Conservation (phyloP, 1,140 invertebrate genomes). For the Carcinoscorpius rotundicauda region DNA sequence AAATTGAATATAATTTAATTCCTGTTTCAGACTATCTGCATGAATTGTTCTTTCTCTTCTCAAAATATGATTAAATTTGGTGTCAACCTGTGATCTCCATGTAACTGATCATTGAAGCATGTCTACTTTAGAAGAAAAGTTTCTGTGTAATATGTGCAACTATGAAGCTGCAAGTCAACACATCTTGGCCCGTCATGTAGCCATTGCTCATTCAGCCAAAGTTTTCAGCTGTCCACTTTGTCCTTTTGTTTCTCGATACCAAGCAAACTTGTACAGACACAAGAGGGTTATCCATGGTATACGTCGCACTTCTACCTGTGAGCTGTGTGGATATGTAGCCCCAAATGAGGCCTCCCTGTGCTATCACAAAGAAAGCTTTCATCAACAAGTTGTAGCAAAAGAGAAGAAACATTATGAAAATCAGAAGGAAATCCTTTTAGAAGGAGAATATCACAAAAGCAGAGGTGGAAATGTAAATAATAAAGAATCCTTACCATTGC, state of each 20-base stretch:
- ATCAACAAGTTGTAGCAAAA: background rate
- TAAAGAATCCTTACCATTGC: background rate
- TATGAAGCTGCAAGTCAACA: constrained; percentile 19
- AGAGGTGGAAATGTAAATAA: background rate
- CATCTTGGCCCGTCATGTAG: constrained; percentile 22
- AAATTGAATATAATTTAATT: too few relatives aligned
- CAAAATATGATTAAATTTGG: too few relatives aligned
- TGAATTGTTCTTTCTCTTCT: too few relatives aligned
- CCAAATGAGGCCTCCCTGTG: background rate
- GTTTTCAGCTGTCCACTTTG: constrained; percentile 23
- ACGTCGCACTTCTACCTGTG: constrained; percentile 2
- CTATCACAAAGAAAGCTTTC: background rate
- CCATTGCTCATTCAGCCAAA: constrained; percentile 21
- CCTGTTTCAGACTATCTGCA: too few relatives aligned
- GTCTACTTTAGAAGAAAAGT: too few relatives aligned
- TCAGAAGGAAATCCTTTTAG: background rate
- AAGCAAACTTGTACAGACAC: constrained; percentile 19
- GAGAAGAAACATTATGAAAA: background rate
- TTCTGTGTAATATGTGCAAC: constrained; percentile 16
- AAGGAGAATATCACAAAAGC: background rate
- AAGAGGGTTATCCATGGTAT: constrained; percentile 17
- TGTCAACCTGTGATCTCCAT: too few relatives aligned
- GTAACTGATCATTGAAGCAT: too few relatives aligned
- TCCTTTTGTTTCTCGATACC: constrained; percentile 23
- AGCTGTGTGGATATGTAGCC: background rate